Evolutionary conservation across 2,113 vertebrate species (phyloP), one percentile per base, ranked within the genome.

Genomic region (Mirounga angustirostris): DNA sequence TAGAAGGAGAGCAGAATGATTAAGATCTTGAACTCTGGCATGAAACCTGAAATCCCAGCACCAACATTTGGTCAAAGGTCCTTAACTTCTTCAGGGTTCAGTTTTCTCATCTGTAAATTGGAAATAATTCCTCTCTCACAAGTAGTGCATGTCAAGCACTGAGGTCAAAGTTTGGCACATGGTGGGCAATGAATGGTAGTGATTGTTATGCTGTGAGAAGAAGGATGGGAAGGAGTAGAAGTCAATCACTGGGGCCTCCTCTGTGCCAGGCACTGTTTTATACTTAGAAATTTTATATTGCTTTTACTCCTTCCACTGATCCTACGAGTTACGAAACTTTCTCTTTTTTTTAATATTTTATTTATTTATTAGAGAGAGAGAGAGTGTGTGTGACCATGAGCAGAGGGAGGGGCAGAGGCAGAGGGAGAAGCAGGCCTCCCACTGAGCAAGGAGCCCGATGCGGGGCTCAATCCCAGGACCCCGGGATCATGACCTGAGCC

Each of bases 101-200:
- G 73, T 94, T 92, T 95, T 78, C 26, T 92, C 56, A 67, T n/a
- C 74, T 79, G 36, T 54, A 92, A 46, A 59, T 33, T 78, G 46
- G 67, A 78, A 54, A 33, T 52, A 40, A 90, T 63, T 91, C 33
- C 36, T 83, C 36, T 94, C 33, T 83, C 36, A 73, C 40, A 83
- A 79, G n/a, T 22, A 40, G 43, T 50, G 1, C 22, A 6, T 13
- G n/a, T 15, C 59, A 14, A 87, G n/a, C 59, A 93, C 56, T 50
- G 40, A 54, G 61, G 13, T 90, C 33, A 73, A 61, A 79, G 56
- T 7, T 43, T 24, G 21, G 61, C 59, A 81, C 9, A 15, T 19
- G 24, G 26, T 52, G 43, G 76, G 36, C 14, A 86, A 56, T 36
- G 71, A 81, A 43, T 14, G 6, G 2, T 15, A 5, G 21, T 52